Base-by-base conservation (phyloP, 2,797 vertebrate genomes). In the Sciurus carolinensis region DNA sequence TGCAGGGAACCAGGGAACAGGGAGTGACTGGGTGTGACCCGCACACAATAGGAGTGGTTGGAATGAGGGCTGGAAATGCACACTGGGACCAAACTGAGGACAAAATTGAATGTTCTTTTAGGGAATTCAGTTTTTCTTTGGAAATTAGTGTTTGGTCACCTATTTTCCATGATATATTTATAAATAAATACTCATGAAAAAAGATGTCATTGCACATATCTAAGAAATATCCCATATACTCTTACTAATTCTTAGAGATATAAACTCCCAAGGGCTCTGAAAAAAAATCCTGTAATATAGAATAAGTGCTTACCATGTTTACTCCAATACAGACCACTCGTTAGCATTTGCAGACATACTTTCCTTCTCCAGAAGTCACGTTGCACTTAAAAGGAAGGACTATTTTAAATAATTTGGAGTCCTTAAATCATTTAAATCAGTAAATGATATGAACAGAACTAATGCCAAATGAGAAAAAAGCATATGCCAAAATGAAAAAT, bases 351-450 rank as follows among this genome's bases (percentile, higher is more conserved):
- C 33, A 90, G 52, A 87, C 3, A 72, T 14, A 42, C 2, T 86
- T 79, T 15, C 11, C 54, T 90, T 94, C 71, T 87, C 30, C 59
- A 67, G 17, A 76, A 44, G 20, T 93, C 44, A 88, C 50, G 77
- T 52, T 59, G 54, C 2, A 73, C 33, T 84, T 85, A 71, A 90
- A 92, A 52, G 52, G 64, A 92, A 91, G 39, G 18, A 13, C 36
- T 36, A 10, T 54, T 79, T 94, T 79, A 82, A 90, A 71, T 72
- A 30, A 92, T 88, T 54, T 92, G 44, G 44, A 80, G 36, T 71
- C 52, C 8, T 80, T 88, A 92, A 94, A 67, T 77, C 36, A 87
- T 69, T 79, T 80, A 83, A 72, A 75, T 81, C 24, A 82, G 30
- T 18, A 28, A 92, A 33, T 59, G 26, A 59, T 62, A 76, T 22